Conservation (phyloP, 2,113 vertebrate genomes). For the Podocnemis expansa region DNA sequence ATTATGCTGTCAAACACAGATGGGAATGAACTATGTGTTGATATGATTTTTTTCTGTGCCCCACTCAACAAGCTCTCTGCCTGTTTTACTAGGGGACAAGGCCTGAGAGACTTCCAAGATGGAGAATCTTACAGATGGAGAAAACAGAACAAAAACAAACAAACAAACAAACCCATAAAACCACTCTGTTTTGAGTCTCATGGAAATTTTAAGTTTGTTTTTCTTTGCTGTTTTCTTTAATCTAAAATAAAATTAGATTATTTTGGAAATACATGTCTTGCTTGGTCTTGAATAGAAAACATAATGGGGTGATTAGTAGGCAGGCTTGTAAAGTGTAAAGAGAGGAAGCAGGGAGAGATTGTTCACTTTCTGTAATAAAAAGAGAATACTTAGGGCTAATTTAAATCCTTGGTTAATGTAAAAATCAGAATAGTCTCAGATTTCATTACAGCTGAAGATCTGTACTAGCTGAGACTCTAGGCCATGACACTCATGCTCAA, state of each 20-base stretch:
- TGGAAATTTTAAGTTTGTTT: background rate
- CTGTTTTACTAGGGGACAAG: background rate
- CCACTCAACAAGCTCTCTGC: accelerated
- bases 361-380: too few relatives aligned
- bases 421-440: background rate
- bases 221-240: background rate
- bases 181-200: background rate
- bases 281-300: too few relatives aligned
- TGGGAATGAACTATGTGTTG: accelerated
- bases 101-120: background rate
- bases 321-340: too few relatives aligned
- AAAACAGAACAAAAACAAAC: too few relatives aligned
- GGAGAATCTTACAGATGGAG: background rate
- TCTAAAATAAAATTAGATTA: background rate
- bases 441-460: background rate
- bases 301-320: background rate
- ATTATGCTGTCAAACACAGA: background rate
- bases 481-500: background rate
- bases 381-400: too few relatives aligned
- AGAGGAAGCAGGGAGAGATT: too few relatives aligned
- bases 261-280: background rate
- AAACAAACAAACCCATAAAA: too few relatives aligned
- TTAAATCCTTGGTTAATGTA: background rate
- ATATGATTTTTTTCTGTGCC: background rate
- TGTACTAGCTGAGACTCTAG: background rate